phyloP scores from a whole-genome alignment of 1,140 invertebrate genomes.

The Mya arenaria region DNA sequence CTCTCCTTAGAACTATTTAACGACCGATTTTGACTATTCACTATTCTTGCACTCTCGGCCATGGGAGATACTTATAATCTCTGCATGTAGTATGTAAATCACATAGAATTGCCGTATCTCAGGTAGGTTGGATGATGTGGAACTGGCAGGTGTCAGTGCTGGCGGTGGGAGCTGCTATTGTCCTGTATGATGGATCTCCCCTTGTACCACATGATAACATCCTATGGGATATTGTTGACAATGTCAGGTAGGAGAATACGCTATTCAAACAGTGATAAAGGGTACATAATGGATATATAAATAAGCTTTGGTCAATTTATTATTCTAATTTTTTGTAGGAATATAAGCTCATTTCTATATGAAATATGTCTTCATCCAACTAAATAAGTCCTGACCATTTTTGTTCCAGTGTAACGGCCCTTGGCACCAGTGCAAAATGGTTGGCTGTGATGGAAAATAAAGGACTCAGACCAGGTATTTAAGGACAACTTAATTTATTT shows the following conservation, averaged over 20 bases:
- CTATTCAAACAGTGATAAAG: background rate
- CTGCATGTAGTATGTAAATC: too few relatives aligned
- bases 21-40: too few relatives aligned
- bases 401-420: conserved; percentile 83
- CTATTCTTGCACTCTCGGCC: too few relatives aligned
- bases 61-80: too few relatives aligned
- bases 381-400: too few relatives aligned
- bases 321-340: too few relatives aligned
- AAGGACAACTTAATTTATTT: too few relatives aligned
- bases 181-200: conserved; percentile 85
- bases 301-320: background rate
- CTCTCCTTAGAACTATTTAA: too few relatives aligned
- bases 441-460: conserved; percentile 83
- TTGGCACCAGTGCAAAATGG: conserved; percentile 85
- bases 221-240: conserved; percentile 84
- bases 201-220: conserved; percentile 82
- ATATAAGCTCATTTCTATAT: too few relatives aligned
- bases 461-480: conserved; percentile 77
- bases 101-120: too few relatives aligned
- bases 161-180: conserved; percentile 82
- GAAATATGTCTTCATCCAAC: too few relatives aligned
- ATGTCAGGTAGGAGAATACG: conserved; percentile 76
- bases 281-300: background rate
- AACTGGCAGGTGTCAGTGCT: conserved; percentile 83
- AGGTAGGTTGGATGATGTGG: conserved; percentile 87